phyloP scores from a whole-genome alignment of 2,113 vertebrate genomes.

The Fukomys damarensis region DNA sequence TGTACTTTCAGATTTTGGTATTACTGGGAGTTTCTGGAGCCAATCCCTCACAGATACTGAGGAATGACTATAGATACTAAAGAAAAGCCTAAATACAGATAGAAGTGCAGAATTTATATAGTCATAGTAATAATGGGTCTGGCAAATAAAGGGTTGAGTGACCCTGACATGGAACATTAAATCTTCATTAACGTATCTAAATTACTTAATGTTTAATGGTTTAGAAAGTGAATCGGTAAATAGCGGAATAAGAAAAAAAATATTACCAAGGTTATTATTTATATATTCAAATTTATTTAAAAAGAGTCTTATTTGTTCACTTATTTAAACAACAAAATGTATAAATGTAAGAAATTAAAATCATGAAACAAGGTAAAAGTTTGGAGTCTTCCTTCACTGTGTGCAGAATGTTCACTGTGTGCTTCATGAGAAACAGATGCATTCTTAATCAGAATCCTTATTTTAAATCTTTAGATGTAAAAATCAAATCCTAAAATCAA shows the following conservation, averaged over 20 bases:
- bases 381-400: neutral
- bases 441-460: neutral
- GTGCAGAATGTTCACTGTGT: neutral
- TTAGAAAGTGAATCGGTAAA: neutral
- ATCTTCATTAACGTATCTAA: conserved; percentile 30
- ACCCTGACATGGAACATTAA: neutral
- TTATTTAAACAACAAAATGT: neutral
- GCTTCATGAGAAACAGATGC: neutral
- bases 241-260: neutral
- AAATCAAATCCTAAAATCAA: neutral
- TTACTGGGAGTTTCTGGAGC: neutral
- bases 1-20: neutral
- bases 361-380: neutral
- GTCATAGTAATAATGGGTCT: neutral
- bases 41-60: neutral
- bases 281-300: neutral
- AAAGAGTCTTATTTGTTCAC: neutral
- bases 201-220: conserved; percentile 11
- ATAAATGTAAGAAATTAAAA: neutral
- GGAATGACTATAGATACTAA: neutral
- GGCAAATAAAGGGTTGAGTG: neutral
- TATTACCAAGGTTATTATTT: neutral
- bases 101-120: neutral
- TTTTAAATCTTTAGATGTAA: neutral
- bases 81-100: neutral